phyloP scores from a whole-genome alignment of 1,140 invertebrate genomes.

The Heliconius himera region DNA sequence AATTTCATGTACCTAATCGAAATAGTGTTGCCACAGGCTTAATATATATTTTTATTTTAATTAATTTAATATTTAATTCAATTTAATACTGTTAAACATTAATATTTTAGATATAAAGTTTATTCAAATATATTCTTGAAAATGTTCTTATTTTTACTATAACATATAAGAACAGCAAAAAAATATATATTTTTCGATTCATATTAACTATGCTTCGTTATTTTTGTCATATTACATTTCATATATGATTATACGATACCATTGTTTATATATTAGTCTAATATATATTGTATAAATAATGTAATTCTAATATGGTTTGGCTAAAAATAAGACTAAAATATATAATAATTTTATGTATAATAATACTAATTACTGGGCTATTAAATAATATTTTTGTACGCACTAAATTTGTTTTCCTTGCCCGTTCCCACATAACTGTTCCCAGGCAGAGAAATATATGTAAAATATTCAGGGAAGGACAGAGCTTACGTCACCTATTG shows the following conservation, averaged over 20 bases:
- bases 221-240: not conserved
- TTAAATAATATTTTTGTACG: slow-evolving; percentile 47
- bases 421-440: slow-evolving; percentile 68
- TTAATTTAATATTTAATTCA: slow-evolving; percentile 15
- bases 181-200: not conserved
- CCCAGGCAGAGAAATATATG: slow-evolving; percentile 49
- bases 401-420: slow-evolving; percentile 48
- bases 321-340: not conserved
- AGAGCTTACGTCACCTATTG: slow-evolving; percentile 76
- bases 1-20: slow-evolving; percentile 32
- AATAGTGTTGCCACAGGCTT: slow-evolving; percentile 29
- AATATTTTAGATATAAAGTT: too few relatives aligned
- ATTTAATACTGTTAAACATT: not conserved
- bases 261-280: not conserved
- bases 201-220: not conserved
- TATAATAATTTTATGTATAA: not conserved
- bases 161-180: not conserved
- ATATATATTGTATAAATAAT: not conserved
- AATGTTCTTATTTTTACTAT: not conserved
- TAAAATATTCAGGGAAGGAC: slow-evolving; percentile 72
- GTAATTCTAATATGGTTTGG: not conserved
- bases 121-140: not conserved
- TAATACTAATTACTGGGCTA: not conserved
- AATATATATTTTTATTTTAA: slow-evolving; percentile 5
- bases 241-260: not conserved